Conservation (phyloP, 2,113 vertebrate genomes). For the Anarrhichthys ocellatus region DNA sequence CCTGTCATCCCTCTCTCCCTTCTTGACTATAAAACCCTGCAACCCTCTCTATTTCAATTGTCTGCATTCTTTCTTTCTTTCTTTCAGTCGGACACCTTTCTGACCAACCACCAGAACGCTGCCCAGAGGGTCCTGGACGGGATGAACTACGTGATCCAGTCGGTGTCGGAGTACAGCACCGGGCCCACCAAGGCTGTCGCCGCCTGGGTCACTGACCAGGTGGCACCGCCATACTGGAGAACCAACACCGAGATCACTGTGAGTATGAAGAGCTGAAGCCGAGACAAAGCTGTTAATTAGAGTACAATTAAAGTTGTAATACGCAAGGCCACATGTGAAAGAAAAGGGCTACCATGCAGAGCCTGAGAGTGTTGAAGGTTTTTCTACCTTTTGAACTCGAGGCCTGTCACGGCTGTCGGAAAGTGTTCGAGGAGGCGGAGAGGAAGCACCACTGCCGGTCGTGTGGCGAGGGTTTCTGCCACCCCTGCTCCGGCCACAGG, state of each 20-base stretch:
- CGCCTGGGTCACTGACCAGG: conserved; percentile 86
- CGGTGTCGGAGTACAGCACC: conserved; percentile 84
- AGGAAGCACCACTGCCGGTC: conserved; percentile 87
- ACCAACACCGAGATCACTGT: conserved; percentile 85
- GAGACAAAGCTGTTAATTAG: not conserved
- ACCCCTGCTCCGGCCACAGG: conserved; percentile 83
- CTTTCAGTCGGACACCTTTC: conserved; percentile 79
- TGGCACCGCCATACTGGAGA: conserved; percentile 87
- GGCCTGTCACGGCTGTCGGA: conserved; percentile 83
- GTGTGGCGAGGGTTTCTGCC: conserved; percentile 88
- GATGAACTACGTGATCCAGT: conserved; percentile 85
- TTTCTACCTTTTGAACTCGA: no score
- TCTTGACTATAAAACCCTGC: not conserved
- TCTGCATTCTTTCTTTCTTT: not conserved
- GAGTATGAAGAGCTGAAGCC: conserved; percentile 52
- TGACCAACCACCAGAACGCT: conserved; percentile 85
- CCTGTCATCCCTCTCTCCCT: no score
- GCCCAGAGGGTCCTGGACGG: conserved; percentile 87
- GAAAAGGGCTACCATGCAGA: no score
- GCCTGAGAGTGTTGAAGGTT: no score
- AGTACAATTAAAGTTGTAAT: no score
- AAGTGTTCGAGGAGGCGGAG: conserved; percentile 81
- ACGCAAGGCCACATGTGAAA: not conserved
- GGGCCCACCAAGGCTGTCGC: conserved; percentile 85
- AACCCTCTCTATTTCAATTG: not conserved